Base-by-base conservation (phyloP, 2,113 vertebrate species). In the Heloderma charlesbogerti region DNA sequence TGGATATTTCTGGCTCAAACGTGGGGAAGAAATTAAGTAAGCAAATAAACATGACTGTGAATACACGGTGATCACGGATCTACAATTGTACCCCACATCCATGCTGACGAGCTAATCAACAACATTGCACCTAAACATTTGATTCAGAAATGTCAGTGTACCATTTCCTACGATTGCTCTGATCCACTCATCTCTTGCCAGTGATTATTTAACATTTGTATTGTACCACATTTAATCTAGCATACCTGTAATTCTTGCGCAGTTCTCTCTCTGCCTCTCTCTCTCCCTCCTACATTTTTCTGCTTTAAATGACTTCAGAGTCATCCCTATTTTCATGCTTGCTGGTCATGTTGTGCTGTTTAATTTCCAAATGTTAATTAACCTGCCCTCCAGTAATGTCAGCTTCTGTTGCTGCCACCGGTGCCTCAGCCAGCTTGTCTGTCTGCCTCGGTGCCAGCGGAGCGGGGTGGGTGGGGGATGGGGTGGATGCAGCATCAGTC, bases 281-380 rank as follows among this genome's bases (percentile, higher is more conserved):
- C n/a, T n/a, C n/a, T 31, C 31, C 6, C 57, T 25, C 75, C 48
- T 34, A 48, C 69, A 67, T 89, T 88, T 88, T 79, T 31, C 45
- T 37, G 0, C 40, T 82, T 92, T 92, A 93, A 92, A 84, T 84
- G 69, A 45, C 34, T 63, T 63, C 16, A 0, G 74, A 88, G 43
- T 80, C 74, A 1, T 85, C 90, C 10, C 66, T 85, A 3, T 80
- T 92, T 90, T 95, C n/a, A n/a, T 66, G 81, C 48, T 88, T 16
- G n/a, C 75, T n/a, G 90, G 48, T 40, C 8, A 22, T 88, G 54
- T 75, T 90, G 80, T 25, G 15, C 63, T 81, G 5, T 83, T 91
- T 89, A 85, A 91, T 93, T 94, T 88, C 81, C 86, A 87, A 48
- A 81, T 18, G 60, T 77, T 90, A 88, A 87, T 93, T 94, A 74